Conservation (phyloP, 1,140 invertebrate genomes). For the Zaprionus camerounensis region DNA sequence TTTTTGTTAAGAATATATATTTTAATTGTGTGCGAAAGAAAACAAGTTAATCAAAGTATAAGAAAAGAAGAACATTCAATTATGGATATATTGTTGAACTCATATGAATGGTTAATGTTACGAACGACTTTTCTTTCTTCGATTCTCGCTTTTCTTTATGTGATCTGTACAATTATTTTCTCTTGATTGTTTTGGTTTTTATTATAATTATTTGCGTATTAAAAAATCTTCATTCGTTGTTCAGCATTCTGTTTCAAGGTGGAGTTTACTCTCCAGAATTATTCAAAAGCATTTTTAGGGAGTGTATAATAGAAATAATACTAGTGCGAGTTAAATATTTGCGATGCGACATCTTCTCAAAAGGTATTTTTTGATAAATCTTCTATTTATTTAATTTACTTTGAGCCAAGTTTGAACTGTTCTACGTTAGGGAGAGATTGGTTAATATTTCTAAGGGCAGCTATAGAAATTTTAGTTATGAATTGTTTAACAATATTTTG, state of each 20-base stretch:
- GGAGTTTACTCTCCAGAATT: conserved; percentile 80
- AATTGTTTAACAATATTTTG: conserved; percentile 23
- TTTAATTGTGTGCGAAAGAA: conserved; percentile 63
- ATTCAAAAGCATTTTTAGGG: conserved; percentile 56
- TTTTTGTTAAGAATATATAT: conserved; percentile 74
- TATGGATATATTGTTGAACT: conserved; percentile 63
- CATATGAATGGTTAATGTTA: conserved; percentile 79
- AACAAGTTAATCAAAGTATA: conserved; percentile 77
- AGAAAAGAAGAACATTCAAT: conserved; percentile 74
- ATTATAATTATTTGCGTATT: conserved; percentile 39
- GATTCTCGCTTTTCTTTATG: conserved; percentile 23
- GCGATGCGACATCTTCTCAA: conserved; percentile 58
- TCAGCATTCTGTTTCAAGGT: conserved; percentile 68
- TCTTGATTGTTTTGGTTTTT: conserved; percentile 42
- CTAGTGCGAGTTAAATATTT: conserved; percentile 64
- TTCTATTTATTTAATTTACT: conserved; percentile 11
- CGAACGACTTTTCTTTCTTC: conserved; percentile 66
- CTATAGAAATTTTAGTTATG: conserved; percentile 36
- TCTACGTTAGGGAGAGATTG: background rate
- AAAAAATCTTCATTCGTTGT: conserved; percentile 80
- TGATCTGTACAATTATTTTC: conserved; percentile 64
- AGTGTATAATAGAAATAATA: conserved; percentile 38
- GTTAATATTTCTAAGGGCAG: conserved; percentile 39
- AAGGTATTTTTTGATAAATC: background rate
- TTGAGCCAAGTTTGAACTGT: conserved; percentile 22